Percentiles rank a stretch among this genome's conserved stretches.
These are phyloP conservation scores for Scaptomyza graminum DNA, from an alignment of 1,140 invertebrate species.

Conservation along the genomic window DNA sequence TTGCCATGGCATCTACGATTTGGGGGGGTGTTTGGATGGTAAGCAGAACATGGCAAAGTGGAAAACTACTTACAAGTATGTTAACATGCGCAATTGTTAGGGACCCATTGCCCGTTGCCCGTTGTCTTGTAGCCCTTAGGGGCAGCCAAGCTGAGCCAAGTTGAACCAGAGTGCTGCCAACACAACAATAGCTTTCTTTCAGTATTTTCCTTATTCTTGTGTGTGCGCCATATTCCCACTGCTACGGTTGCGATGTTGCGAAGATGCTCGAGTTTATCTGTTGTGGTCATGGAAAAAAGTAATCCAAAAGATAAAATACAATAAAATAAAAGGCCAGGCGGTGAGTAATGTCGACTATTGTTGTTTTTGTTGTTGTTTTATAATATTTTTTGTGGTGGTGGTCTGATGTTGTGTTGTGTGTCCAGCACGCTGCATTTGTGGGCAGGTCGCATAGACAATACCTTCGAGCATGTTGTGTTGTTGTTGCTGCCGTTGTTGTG, in stretches of 20 bases:
- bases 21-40: not conserved
- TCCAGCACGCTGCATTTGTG: constrained; percentile 50
- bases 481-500: constrained; percentile 35
- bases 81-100: constrained; percentile 80
- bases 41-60: constrained; percentile 67
- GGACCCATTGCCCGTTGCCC: constrained; percentile 45
- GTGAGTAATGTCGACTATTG: constrained; percentile 68
- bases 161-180: constrained; percentile 16
- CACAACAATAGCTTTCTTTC: constrained; percentile 57
- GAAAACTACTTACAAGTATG: constrained; percentile 83
- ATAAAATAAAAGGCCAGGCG: constrained; percentile 81
- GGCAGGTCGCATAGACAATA: constrained; percentile 74
- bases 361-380: constrained; percentile 28
- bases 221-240: constrained; percentile 17
- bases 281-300: constrained; percentile 81
- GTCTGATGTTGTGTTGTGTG: constrained; percentile 24
- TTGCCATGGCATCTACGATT: not conserved
- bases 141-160: constrained; percentile 32
- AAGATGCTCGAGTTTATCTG: constrained; percentile 81
- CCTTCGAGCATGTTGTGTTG: constrained; percentile 57
- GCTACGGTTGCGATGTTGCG: constrained; percentile 33
- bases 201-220: constrained; percentile 59
- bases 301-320: constrained; percentile 82
- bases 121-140: constrained; percentile 60
- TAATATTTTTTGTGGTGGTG: constrained; percentile 19